These are phyloP conservation scores for Aplodontia rufa DNA, from an alignment of 2,113 vertebrate genomes.

Conservation along the genomic window DNA sequence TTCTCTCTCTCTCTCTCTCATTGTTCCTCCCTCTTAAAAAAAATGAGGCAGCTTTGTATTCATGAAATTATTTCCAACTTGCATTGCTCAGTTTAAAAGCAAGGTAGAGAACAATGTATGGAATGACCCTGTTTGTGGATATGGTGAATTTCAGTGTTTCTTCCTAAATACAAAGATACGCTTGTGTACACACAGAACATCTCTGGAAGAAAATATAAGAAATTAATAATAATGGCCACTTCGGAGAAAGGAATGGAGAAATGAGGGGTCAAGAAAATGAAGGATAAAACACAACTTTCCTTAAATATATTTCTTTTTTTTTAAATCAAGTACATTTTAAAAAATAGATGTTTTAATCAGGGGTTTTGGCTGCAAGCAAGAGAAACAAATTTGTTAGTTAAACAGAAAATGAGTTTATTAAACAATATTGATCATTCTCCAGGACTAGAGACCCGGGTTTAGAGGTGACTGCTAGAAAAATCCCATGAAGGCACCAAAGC, in stretches of 20 bases:
- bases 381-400: background rate
- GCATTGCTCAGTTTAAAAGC: background rate
- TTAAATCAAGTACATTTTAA: background rate
- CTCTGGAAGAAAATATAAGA: background rate
- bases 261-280: background rate
- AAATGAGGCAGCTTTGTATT: background rate
- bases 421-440: background rate
- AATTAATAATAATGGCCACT: background rate
- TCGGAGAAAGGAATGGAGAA: background rate
- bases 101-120: background rate
- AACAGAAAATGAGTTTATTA: background rate
- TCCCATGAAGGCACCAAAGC: background rate
- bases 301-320: background rate
- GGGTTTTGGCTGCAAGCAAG: background rate
- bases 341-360: background rate
- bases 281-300: background rate
- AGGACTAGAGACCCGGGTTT: background rate
- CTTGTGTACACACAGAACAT: background rate
- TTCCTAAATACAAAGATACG: background rate
- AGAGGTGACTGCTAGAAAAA: background rate
- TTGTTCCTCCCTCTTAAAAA: too few relatives aligned
- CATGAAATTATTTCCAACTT: background rate
- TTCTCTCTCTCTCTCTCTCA: too few relatives aligned
- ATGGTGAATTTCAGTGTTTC: background rate
- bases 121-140: background rate